phyloP scores from a whole-genome alignment of 1,140 invertebrate species.

The Tribolium castaneum region DNA sequence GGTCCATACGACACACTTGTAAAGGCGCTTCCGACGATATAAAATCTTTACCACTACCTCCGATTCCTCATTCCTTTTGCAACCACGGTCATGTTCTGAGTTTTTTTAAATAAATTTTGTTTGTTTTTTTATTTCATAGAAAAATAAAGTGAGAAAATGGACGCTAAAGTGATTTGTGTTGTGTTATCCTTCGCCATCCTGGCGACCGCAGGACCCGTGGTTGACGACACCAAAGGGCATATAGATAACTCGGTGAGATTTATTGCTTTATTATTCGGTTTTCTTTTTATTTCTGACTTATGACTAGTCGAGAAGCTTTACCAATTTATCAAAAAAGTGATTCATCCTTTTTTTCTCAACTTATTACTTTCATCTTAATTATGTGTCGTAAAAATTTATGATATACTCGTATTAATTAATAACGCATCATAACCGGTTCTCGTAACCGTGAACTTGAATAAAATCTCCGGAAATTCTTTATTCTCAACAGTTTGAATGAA shows the following conservation, averaged over 20 bases:
- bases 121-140: constrained; percentile 36
- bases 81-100: constrained; percentile 60
- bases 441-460: too few relatives aligned
- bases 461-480: too few relatives aligned
- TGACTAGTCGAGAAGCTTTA: neutral
- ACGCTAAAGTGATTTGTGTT: constrained; percentile 60
- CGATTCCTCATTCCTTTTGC: constrained; percentile 60
- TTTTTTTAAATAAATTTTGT: constrained; percentile 28
- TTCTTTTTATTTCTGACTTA: neutral
- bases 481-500: neutral
- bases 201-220: constrained; percentile 58
- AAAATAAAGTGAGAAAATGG: constrained; percentile 55
- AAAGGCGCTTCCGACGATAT: constrained; percentile 56
- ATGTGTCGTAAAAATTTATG: neutral
- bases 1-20: constrained; percentile 63
- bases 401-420: too few relatives aligned
- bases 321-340: constrained; percentile 7
- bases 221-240: constrained; percentile 58
- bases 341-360: neutral
- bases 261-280: constrained; percentile 39
- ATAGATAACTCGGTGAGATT: constrained; percentile 60
- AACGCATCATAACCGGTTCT: too few relatives aligned
- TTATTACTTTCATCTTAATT: neutral
- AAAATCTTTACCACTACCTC: constrained; percentile 60
- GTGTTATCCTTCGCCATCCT: constrained; percentile 55